Evolutionary conservation across 2,113 vertebrate genomes (phyloP).

Genomic region (Probosciger aterrimus): DNA sequence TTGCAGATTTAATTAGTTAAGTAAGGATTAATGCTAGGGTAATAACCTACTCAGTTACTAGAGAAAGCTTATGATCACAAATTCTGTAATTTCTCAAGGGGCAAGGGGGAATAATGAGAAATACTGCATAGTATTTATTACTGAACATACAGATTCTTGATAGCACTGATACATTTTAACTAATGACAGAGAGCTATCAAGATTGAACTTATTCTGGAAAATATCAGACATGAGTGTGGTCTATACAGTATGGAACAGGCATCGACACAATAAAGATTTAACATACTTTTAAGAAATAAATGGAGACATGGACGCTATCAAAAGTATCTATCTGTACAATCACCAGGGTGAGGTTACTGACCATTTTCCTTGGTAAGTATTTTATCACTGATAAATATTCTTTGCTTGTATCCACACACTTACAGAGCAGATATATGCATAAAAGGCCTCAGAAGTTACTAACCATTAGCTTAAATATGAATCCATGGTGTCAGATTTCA

Average conservation of each 20-base stretch:
- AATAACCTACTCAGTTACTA: not conserved
- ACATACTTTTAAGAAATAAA: not conserved
- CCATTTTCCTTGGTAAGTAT: not conserved
- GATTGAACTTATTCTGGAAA: not conserved
- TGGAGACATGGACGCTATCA: not conserved
- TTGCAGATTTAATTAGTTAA: not conserved
- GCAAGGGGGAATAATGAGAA: not conserved
- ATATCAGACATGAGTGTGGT: not conserved
- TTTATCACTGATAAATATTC: conserved; percentile 4
- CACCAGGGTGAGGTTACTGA: not conserved
- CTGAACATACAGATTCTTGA: not conserved
- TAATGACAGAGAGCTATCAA: not conserved
- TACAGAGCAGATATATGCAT: not conserved
- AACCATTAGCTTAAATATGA: conserved; percentile 41
- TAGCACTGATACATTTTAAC: not conserved
- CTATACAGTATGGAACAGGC: not conserved
- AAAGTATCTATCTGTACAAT: not conserved
- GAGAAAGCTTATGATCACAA: not conserved
- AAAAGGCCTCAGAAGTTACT: conserved; percentile 21
- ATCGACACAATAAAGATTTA: not conserved
- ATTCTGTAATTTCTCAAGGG: accelerated
- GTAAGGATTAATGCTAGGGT: not conserved
- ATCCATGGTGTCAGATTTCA: not conserved
- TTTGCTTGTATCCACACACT: not conserved
- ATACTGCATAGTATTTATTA: not conserved